These are phyloP conservation scores for Ciconia nigra DNA, from an alignment of 2,797 vertebrate genomes.

Conservation along the genomic window DNA sequence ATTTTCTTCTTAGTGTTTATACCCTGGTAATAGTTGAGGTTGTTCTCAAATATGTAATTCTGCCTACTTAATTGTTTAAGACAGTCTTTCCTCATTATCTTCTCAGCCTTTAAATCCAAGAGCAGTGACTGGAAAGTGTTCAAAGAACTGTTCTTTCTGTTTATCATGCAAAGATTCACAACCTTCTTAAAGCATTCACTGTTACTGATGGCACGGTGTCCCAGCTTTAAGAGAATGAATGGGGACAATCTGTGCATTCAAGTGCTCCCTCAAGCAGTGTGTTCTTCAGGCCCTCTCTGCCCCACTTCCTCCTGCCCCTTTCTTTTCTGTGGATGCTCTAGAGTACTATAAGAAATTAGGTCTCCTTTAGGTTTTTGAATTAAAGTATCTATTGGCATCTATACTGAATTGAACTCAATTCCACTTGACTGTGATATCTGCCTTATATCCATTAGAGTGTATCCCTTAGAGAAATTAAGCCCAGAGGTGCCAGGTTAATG, in stretches of 20 bases:
- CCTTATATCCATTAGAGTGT: background rate
- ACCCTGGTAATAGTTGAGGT: background rate
- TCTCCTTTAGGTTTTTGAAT: background rate
- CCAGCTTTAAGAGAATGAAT: background rate
- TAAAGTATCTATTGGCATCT: background rate
- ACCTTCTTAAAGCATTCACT: background rate
- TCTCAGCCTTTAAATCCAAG: background rate
- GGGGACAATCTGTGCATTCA: background rate
- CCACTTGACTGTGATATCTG: background rate
- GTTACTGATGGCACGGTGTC: background rate
- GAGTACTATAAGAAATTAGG: background rate
- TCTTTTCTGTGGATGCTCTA: background rate
- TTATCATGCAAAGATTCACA: background rate
- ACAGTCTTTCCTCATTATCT: constrained; percentile 20
- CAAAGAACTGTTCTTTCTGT: background rate
- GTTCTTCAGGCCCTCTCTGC: background rate
- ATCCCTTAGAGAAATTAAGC: background rate
- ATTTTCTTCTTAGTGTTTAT: background rate
- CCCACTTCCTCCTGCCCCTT: background rate
- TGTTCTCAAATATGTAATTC: background rate
- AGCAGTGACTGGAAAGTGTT: constrained; percentile 25
- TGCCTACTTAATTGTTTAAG: constrained; percentile 8
- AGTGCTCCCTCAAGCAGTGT: background rate
- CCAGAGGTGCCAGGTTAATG: background rate
- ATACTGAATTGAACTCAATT: background rate